Conservation (phyloP, 2,113 vertebrate genomes). For the Poicephalus meyeri region DNA sequence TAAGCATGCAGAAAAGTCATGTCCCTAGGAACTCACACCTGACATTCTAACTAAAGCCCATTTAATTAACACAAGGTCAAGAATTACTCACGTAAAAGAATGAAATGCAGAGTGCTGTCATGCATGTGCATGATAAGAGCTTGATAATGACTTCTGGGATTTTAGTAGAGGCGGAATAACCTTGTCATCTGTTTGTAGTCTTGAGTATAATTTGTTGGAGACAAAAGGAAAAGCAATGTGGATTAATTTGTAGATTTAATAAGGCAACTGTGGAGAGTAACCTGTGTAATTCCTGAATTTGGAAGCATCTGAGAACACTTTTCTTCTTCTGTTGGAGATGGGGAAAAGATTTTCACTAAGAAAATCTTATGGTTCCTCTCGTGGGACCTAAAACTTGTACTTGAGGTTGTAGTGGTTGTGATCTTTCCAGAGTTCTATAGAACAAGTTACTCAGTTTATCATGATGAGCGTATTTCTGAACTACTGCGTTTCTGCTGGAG, state of each 20-base stretch:
- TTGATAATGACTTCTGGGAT: neutral
- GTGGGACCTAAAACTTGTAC: neutral
- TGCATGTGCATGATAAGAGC: neutral
- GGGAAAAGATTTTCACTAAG: neutral
- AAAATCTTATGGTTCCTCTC: neutral
- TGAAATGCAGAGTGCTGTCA: neutral
- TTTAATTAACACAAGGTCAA: neutral
- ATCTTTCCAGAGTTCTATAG: neutral
- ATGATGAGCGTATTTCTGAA: neutral
- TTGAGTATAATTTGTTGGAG: neutral
- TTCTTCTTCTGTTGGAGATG: neutral
- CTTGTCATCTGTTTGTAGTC: neutral
- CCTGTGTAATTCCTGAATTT: neutral
- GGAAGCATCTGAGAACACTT: neutral
- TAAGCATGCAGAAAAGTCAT: neutral
- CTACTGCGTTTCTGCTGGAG: neutral
- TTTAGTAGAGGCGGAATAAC: neutral
- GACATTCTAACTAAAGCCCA: neutral
- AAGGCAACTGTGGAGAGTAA: neutral
- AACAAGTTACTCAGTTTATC: neutral
- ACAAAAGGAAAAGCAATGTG: neutral
- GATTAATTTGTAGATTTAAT: neutral
- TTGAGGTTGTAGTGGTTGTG: neutral
- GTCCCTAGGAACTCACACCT: neutral
- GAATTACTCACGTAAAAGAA: neutral